Percentiles rank a stretch among this genome's conserved stretches.
These are phyloP conservation scores for Helostoma temminkii DNA, from an alignment of 2,797 vertebrate genomes.

Conservation along the genomic window DNA sequence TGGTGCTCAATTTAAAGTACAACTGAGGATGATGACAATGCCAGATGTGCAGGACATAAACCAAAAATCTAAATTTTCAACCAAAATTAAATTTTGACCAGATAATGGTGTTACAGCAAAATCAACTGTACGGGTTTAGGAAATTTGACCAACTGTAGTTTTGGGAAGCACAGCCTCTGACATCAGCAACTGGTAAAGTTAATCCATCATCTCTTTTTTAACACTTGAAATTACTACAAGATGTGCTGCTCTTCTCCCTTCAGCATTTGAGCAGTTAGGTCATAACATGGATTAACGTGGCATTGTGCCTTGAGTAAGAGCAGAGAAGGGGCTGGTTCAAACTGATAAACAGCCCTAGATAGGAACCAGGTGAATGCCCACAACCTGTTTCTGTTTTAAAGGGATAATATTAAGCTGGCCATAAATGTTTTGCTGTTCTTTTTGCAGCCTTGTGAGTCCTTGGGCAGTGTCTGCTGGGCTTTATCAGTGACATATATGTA, in stretches of 20 bases:
- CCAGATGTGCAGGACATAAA: too few species aligned
- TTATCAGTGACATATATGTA: slow-evolving; percentile 61
- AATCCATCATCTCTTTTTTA: slow-evolving; percentile 4
- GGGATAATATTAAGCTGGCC: slow-evolving; percentile 18
- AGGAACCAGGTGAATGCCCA: slow-evolving; percentile 46
- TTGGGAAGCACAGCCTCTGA: too few species aligned
- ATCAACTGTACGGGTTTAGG: too few species aligned
- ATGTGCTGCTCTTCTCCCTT: slow-evolving; percentile 29
- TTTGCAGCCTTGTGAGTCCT: neutral
- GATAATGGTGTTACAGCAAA: too few species aligned
- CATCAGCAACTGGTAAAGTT: too few species aligned
- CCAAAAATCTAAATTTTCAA: too few species aligned
- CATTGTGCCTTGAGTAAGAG: slow-evolving; percentile 47
- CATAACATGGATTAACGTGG: slow-evolving; percentile 52
- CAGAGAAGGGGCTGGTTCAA: slow-evolving; percentile 33
- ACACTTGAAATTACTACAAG: slow-evolving; percentile 26
- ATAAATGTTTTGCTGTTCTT: slow-evolving; percentile 15
- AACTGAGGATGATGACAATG: too few species aligned
- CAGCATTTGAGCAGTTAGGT: slow-evolving; percentile 18
- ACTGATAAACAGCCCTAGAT: slow-evolving; percentile 47
- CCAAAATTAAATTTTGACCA: too few species aligned
- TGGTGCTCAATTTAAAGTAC: too few species aligned
- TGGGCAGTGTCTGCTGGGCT: slow-evolving; percentile 9
- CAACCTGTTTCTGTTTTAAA: slow-evolving; percentile 54
- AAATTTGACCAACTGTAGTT: too few species aligned